phyloP scores from a whole-genome alignment of 2,113 vertebrate species.

The Eira barbara region DNA sequence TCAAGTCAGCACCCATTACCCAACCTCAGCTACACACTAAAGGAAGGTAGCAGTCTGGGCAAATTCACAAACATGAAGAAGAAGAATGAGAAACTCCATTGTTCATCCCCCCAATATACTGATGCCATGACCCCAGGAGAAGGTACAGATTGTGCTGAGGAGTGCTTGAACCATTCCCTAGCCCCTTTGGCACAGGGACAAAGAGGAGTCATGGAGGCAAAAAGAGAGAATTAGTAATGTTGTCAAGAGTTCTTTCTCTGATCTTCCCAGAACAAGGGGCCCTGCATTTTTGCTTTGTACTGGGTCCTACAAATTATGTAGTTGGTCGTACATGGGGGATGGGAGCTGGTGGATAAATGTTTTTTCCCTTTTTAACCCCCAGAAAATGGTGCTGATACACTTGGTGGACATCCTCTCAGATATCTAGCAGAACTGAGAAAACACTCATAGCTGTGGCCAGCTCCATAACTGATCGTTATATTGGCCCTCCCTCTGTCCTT shows the following conservation, averaged over 20 bases:
- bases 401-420: not conserved
- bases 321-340: not conserved
- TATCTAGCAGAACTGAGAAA: not conserved
- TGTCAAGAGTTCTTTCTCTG: not conserved
- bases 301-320: not conserved
- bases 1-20: not conserved
- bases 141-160: not conserved
- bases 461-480: not conserved
- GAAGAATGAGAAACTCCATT: not conserved
- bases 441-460: not conserved
- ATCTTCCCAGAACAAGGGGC: not conserved
- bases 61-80: not conserved
- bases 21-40: not conserved
- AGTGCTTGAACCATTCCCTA: not conserved
- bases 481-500: not conserved
- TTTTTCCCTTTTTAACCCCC: not conserved
- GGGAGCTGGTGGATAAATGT: not conserved
- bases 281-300: slow-evolving; percentile 4
- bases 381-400: not conserved
- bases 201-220: not conserved
- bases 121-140: not conserved
- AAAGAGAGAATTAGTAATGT: not conserved
- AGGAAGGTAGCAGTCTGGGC: not conserved
- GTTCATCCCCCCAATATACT: not conserved
- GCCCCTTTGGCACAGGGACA: not conserved